Evolutionary conservation across 2,888 invertebrate species (phyloP), one percentile per base, ranked within the genome.

Genomic region (Pheosia gnoma): DNA sequence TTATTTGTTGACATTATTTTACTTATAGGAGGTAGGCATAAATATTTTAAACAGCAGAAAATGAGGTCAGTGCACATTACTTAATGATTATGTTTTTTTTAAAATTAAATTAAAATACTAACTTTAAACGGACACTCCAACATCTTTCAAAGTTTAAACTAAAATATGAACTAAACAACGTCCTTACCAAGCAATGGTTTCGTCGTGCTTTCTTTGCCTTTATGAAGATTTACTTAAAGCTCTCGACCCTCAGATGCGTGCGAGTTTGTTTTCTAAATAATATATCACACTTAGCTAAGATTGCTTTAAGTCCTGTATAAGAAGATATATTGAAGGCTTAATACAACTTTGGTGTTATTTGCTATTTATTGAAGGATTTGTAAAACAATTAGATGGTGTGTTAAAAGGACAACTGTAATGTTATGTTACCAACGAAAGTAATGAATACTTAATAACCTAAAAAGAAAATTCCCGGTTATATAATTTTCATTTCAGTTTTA

Each of bases 281-380:
- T 90, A 87, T 84, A 89, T 90, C 86, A 88, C 88, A 86, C 85
- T 89, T 86, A 88, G 81, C 84, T 67, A 78, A 85, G 88, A 90
- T 89, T 90, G 88, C 84, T 83, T 77, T 82, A 87, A 88, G 86
- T 85, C 74, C 71, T 74, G 79, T 83, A 80, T 82, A 82, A 77
- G 81, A 83, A 88, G 89, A 89, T 86, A 86, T 88, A 89, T 89
- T 76, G 85, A 75, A 77, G 82, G 83, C 81, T 85, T 87, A 86
- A 81, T 81, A 76, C 70, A 74, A 69, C 71, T 80, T 82, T 70
- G 66, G 74, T 70, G 74, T 72, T 79, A 78, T 84, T 81, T 80
- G 79, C 83, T 78, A 76, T 78, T 80, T 77, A 83, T 80, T 69
- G 67, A 73, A 65, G 72, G 73, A 67, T 67, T 72, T 65, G 72